Base-by-base conservation (phyloP, 2,888 invertebrate genomes). In the Apotomis betuletana region DNA sequence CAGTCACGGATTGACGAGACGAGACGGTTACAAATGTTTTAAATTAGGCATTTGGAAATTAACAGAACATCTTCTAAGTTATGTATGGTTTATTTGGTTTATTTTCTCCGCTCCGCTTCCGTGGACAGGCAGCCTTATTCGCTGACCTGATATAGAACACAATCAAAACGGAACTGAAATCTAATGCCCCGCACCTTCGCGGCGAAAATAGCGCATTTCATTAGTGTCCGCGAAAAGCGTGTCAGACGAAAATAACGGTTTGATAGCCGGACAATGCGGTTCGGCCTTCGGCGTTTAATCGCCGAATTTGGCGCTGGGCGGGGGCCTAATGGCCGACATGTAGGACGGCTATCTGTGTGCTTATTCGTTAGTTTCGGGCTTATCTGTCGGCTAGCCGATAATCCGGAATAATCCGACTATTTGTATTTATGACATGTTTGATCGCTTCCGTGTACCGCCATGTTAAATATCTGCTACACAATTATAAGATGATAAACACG, bases 141-240 rank as follows among this genome's bases (percentile, higher is more conserved):
- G 9, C 10, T 6, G 0, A 49, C 49, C 38, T 13, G n/a, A 64
- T 65, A 12, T 5, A n/a, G 46, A 51, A 51, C 27, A 65, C 41
- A 57, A 65, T 55, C 46, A 65, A 65, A 65, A 27, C 57, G 9
- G 49, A 8, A 2, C 49, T 49, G 55, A 46, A 57, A 65, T 57
- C 55, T 65, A 65, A 65, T 65, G 1, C 41, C 41, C 41, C 41
- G 41, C 41, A 41, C 41, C 41, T 41, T 44, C 44, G 27, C 38
- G 6, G n/a, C 38, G 8, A 67, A 60, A 59, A 59, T 67, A 44
- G 67, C 58, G 38, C 41, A 38, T 59, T 67, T 60, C 67, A 60
- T 64, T 63, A 63, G 69, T 52, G 63, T 44, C 63, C 13, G 52
- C 6, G 9, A 52, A 58, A 58, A 58, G 62, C 69, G 69, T 64